These are phyloP conservation scores for Ceratina australensis DNA, from an alignment of 1,140 invertebrate genomes.

Conservation along the genomic window DNA sequence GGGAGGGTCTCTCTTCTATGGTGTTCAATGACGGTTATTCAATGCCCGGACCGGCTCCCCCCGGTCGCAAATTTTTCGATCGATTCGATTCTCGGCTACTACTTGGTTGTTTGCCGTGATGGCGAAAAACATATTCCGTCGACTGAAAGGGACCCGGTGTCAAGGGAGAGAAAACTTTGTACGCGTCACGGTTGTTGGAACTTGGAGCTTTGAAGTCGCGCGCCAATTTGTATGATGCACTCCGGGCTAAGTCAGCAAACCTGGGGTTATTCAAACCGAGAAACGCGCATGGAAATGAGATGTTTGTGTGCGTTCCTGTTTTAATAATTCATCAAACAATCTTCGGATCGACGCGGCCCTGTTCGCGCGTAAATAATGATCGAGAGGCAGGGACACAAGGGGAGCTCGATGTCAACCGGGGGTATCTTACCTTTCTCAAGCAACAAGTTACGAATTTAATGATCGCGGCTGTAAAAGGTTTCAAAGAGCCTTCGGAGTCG, in stretches of 20 bases:
- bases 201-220: too few relatives aligned
- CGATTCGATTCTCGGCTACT: constrained; percentile 23
- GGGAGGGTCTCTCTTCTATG: constrained; percentile 21
- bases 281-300: too few relatives aligned
- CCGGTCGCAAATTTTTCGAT: constrained; percentile 28
- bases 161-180: too few relatives aligned
- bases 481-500: neutral
- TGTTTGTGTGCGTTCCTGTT: too few relatives aligned
- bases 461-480: constrained; percentile 31
- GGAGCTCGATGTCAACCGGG: neutral
- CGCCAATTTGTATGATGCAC: too few relatives aligned
- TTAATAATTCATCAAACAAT: too few relatives aligned
- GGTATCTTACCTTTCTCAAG: neutral
- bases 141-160: neutral
- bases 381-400: neutral
- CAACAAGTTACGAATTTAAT: constrained; percentile 41
- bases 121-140: neutral
- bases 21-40: constrained; percentile 34
- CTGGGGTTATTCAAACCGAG: too few relatives aligned
- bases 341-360: neutral
- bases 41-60: too few relatives aligned
- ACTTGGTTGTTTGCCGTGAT: neutral
- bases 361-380: neutral
- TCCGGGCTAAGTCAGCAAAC: too few relatives aligned
- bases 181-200: too few relatives aligned